These are phyloP conservation scores for Hoplias malabaricus DNA, from an alignment of 2,113 vertebrate genomes.

Conservation along the genomic window DNA sequence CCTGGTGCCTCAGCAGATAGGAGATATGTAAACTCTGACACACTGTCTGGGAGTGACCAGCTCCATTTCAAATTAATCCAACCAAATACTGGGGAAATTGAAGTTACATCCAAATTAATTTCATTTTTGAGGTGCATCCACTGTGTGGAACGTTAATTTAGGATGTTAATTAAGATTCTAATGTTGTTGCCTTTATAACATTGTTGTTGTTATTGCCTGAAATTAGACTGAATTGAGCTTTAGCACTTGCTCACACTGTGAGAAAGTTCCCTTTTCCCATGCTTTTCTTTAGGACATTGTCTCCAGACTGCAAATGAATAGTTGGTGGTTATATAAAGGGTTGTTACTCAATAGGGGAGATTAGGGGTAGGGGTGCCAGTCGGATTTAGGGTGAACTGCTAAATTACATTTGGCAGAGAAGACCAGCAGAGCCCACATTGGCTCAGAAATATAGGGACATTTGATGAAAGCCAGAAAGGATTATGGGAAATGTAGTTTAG, in stretches of 20 bases:
- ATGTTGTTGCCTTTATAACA: background rate
- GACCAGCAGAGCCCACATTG: background rate
- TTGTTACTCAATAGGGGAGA: background rate
- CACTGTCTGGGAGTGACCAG: background rate
- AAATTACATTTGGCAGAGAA: constrained; percentile 3
- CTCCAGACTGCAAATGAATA: constrained; percentile 7
- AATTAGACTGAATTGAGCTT: background rate
- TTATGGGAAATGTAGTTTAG: background rate
- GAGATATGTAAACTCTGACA: background rate
- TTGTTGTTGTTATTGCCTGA: background rate
- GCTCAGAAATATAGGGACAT: background rate
- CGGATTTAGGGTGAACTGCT: background rate
- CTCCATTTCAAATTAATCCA: background rate
- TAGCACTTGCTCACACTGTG: background rate
- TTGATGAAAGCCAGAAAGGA: background rate
- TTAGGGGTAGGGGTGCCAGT: constrained; percentile 3
- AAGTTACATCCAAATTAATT: background rate
- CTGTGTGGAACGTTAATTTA: no score
- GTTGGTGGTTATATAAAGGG: constrained; percentile 14
- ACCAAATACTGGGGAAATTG: no score
- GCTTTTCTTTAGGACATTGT: background rate
- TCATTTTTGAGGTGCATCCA: no score
- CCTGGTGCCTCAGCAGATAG: background rate
- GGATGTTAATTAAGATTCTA: no score
- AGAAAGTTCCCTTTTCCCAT: background rate